A percentile compares a stretch with the other conserved stretches of the same genome.
These are phyloP conservation scores for Celastrina argiolus DNA, from an alignment of 2,888 invertebrate species.

Conservation along the genomic window DNA sequence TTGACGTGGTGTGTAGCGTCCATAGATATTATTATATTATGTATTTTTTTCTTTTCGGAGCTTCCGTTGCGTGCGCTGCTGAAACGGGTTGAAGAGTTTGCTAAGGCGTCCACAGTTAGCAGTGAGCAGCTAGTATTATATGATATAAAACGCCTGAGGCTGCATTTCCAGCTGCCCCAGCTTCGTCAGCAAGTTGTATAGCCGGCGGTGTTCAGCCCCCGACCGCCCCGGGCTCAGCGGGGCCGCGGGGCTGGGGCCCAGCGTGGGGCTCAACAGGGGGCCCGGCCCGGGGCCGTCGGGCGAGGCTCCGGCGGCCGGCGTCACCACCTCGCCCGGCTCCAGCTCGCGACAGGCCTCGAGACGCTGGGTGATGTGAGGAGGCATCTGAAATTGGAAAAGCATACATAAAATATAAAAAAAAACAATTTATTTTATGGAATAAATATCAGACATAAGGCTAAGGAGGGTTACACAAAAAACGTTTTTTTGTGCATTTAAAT, in stretches of 20 bases:
- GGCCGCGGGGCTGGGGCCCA: constrained; percentile 69
- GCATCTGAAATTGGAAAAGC: constrained; percentile 79
- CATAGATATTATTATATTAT: too few relatives aligned
- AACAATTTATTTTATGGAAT: not conserved
- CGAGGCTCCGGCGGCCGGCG: constrained; percentile 77
- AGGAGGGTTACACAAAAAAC: too few relatives aligned
- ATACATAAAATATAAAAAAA: not conserved
- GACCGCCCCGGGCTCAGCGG: constrained; percentile 66
- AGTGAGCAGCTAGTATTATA: too few relatives aligned
- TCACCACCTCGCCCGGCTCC: constrained; percentile 63
- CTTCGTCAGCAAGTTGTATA: constrained; percentile 96
- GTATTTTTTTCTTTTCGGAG: too few relatives aligned
- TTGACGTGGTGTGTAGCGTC: too few relatives aligned
- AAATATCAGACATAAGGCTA: too few relatives aligned
- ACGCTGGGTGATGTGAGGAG: constrained; percentile 91
- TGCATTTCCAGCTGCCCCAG: constrained; percentile 95
- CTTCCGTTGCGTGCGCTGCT: too few relatives aligned
- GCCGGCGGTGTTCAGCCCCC: constrained; percentile 80
- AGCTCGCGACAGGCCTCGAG: constrained; percentile 93
- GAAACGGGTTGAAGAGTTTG: too few relatives aligned
- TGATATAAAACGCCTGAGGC: constrained; percentile 66
- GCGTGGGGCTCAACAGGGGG: constrained; percentile 48
- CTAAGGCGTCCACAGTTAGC: too few relatives aligned
- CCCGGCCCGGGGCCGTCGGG: constrained; percentile 45
- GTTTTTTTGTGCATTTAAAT: too few relatives aligned